Base-by-base conservation (phyloP, 2,113 vertebrate genomes). In the Dissostichus mawsoni region DNA sequence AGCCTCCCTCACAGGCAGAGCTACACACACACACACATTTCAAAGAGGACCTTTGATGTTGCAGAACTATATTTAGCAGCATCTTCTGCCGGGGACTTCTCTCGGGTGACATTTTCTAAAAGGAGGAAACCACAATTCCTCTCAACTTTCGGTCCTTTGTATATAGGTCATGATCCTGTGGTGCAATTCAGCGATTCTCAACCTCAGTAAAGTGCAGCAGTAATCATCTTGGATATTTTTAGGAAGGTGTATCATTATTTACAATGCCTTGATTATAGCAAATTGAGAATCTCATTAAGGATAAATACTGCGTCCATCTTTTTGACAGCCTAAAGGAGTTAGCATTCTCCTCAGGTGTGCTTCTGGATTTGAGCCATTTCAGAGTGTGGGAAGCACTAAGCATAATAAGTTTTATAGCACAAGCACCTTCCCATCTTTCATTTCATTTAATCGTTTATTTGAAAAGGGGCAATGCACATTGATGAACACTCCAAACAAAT, bases 11-110 rank as follows among this genome's bases (percentile, higher is more conserved):
- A 58, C 59, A 82, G 74, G 67, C 82, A 73, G 66, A 72, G 72
- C 82, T 10, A 73, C 81, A 53, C 74, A 68, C 62, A 74, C 44
- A 84, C 82, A 75, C 77, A 76, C 76, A 78, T 74, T 89, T 89
- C 89, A 91, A 92, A 93, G 77, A 74, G 66, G 84, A 88, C 84
- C 87, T 94, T 93, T 93, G 90, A 94, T 92, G 91, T 87, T 65
- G 74, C 74, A 25, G 65, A 64, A 18, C 89, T 94, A 88, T 87
- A 88, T 92, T 92, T 90, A 94, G 90, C 90, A 16, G 58, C 82
- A 81, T 85, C 76, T 90, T 92, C 61, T 87, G 89, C 69, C 66
- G 74, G 86, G 74, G 87, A 82, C 83, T 80, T 89, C 86, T 89
- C 78, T 72, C 25, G 18, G 71, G 78, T 89, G 82, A 87, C 89